Evolutionary conservation across 2,113 vertebrate species (phyloP).

Genomic region (Rhipidura dahli): DNA sequence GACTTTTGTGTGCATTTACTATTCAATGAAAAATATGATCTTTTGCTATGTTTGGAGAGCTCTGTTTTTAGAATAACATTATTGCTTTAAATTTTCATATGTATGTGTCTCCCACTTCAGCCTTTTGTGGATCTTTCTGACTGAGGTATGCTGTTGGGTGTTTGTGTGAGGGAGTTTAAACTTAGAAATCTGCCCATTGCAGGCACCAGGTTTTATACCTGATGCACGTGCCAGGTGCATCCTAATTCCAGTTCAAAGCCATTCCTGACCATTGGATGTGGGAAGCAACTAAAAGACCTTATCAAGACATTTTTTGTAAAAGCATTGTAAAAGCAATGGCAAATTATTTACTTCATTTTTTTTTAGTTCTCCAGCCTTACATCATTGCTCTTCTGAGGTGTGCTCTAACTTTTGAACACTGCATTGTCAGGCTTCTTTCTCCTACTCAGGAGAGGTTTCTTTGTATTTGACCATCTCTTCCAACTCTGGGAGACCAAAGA

Average conservation of each 20-base stretch:
- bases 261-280: neutral
- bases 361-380: neutral
- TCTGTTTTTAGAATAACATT: slow-evolving; percentile 36
- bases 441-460: neutral
- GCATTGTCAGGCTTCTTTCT: accelerated
- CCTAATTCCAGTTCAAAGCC: neutral
- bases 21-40: slow-evolving; percentile 16
- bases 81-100: slow-evolving; percentile 9
- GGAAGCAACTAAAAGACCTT: neutral
- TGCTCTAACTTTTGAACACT: neutral
- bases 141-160: neutral
- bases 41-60: slow-evolving; percentile 39
- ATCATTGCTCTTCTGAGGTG: neutral
- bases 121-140: neutral
- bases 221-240: neutral
- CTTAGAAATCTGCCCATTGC: accelerated
- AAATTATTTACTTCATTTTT: neutral
- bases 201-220: neutral
- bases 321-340: neutral
- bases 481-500: neutral
- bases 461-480: neutral
- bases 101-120: neutral
- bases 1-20: neutral
- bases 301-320: neutral
- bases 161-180: neutral